A percentile compares a stretch with the other conserved stretches of the same genome.
phyloP scores from a whole-genome alignment of 2,888 invertebrate genomes.

The Peribatodes rhomboidaria region DNA sequence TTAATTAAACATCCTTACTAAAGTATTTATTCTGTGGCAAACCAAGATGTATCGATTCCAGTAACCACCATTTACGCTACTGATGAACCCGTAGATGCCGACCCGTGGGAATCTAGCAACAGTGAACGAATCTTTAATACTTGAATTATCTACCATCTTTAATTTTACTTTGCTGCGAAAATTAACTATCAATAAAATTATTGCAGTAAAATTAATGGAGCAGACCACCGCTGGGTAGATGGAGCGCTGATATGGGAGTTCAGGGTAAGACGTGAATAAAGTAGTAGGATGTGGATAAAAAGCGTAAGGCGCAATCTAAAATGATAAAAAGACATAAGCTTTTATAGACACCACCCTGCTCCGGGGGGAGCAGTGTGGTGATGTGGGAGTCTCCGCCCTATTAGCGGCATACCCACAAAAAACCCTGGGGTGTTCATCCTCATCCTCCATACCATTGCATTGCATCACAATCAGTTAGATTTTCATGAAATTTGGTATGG shows the following conservation, averaged over 20 bases:
- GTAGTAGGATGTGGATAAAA: no score
- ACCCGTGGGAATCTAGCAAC: slow-evolving; percentile 45
- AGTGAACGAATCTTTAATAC: slow-evolving; percentile 30
- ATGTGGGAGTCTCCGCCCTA: no score
- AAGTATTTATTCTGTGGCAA: slow-evolving; percentile 20
- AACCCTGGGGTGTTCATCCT: no score
- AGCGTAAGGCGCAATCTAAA: no score
- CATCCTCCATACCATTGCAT: no score
- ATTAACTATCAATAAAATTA: slow-evolving; percentile 28
- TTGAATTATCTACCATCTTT: slow-evolving; percentile 39
- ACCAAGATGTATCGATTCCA: slow-evolving; percentile 42
- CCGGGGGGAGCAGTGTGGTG: no score
- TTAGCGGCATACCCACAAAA: no score
- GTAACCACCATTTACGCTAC: slow-evolving; percentile 44
- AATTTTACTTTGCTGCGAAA: slow-evolving; percentile 32
- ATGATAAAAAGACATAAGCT: no score
- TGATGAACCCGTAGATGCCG: slow-evolving; percentile 38
- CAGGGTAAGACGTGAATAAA: neutral
- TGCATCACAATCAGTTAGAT: no score
- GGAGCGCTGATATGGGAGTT: neutral
- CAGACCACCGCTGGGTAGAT: neutral
- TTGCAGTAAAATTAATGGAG: slow-evolving; percentile 5
- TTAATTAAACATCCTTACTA: slow-evolving; percentile 4
- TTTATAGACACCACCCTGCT: no score
- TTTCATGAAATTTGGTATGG: no score